These are phyloP conservation scores for Epinotia bilunana DNA, from an alignment of 2,888 invertebrate species.

Conservation along the genomic window DNA sequence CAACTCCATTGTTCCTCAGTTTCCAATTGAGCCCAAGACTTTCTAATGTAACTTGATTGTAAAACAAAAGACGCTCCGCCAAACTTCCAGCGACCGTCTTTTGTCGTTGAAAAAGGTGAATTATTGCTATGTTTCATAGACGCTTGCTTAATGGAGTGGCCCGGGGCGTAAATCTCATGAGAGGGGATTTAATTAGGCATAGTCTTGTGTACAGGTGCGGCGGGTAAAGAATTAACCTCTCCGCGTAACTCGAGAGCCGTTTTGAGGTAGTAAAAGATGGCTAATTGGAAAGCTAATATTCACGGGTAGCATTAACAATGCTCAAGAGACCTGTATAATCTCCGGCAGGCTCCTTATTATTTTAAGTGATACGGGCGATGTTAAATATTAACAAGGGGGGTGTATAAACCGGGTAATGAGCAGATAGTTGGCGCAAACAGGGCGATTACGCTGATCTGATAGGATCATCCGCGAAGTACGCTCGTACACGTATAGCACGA, in stretches of 20 bases:
- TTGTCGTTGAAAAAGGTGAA: conserved; percentile 58
- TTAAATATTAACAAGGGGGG: conserved; percentile 63
- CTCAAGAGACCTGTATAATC: conserved; percentile 72
- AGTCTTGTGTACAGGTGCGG: conserved; percentile 66
- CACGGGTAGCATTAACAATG: conserved; percentile 79
- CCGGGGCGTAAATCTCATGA: conserved; percentile 65
- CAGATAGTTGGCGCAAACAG: conserved; percentile 37
- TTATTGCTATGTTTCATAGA: conserved; percentile 46
- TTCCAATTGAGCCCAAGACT: conserved; percentile 55
- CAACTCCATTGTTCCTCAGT: conserved; percentile 63
- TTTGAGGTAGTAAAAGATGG: conserved; percentile 77
- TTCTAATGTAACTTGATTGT: conserved; percentile 74
- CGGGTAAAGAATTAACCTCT: conserved; percentile 68
- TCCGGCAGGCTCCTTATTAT: conserved; percentile 74
- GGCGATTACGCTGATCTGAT: conserved; percentile 17
- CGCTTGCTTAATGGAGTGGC: conserved; percentile 43
- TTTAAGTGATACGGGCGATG: conserved; percentile 69
- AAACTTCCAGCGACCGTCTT: conserved; percentile 73
- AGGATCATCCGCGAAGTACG: conserved; percentile 2
- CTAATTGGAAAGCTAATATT: conserved; percentile 83
- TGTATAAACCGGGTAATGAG: conserved; percentile 51
- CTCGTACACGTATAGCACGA: background rate
- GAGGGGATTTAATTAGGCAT: conserved; percentile 79
- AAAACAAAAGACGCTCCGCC: conserved; percentile 66
- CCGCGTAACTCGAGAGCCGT: conserved; percentile 67